A percentile compares a stretch with the other conserved stretches of the same genome.
phyloP scores from a whole-genome alignment of 2,888 invertebrate genomes.

The Cryptocephalus moraei region DNA sequence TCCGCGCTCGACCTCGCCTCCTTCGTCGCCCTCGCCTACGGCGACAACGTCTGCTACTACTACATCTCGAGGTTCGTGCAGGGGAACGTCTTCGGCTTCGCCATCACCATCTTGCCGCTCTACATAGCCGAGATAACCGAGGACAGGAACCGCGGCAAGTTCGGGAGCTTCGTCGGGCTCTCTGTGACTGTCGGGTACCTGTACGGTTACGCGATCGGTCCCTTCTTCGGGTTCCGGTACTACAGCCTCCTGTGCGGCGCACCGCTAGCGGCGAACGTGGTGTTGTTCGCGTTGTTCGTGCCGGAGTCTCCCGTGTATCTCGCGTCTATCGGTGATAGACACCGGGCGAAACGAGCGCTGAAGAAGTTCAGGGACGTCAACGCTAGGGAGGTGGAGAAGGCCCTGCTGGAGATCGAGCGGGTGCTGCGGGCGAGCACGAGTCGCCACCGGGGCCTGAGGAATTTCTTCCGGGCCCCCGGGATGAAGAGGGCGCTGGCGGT shows the following conservation, averaged over 20 bases:
- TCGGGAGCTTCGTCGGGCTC: not conserved
- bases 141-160: not conserved
- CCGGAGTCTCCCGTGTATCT: conserved; percentile 3
- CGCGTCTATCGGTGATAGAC: not conserved
- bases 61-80: not conserved
- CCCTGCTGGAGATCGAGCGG: not conserved
- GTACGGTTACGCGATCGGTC: not conserved
- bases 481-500: not conserved
- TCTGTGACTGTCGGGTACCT: not conserved
- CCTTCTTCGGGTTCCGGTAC: not conserved
- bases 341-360: not conserved
- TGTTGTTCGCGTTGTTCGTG: not conserved
- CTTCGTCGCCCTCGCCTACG: not conserved
- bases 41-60: not conserved
- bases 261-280: not conserved
- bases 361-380: not conserved
- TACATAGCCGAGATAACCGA: not conserved
- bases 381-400: not conserved
- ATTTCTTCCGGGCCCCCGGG: too few species aligned
- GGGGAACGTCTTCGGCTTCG: not conserved
- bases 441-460: not conserved
- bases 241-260: not conserved
- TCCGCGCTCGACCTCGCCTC: not conserved
- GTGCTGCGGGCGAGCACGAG: not conserved
- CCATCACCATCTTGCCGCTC: not conserved